Evolutionary conservation across 2,888 invertebrate species (phyloP), one percentile per base, ranked within the genome.

Genomic region (Dynastes tityus): DNA sequence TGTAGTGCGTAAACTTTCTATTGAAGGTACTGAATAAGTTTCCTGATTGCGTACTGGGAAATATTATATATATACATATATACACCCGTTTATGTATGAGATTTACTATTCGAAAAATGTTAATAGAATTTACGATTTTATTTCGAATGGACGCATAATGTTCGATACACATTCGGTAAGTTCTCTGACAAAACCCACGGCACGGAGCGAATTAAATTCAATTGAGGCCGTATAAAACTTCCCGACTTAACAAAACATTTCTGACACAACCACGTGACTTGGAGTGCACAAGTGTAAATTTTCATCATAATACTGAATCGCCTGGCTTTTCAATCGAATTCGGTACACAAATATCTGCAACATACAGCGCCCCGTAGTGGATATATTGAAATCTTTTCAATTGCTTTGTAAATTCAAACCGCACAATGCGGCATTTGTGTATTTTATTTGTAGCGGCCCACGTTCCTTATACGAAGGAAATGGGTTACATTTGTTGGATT

Each of bases 221-320:
- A 83, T 86, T 84, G 84, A 85, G 85, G 86, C 86, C 84, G 83
- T 86, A 84, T 85, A 83, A 87, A 87, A 87, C 86, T 87, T 86
- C 84, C 85, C 83, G 83, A 84, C 84, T 84, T 84, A 82, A 87
- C 86, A 87, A 87, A 86, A 84, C 86, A 81, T 85, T 85, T 84
- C 84, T 85, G 86, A 87, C 86, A 87, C 82, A 84, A 85, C 86
- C 87, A 87, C 87, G 86, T 86, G 88, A 87, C 88, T 88, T 88
- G 87, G 88, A 89, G 89, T 88, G 88, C 88, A 88, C 88, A 88
- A 88, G 88, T 89, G 89, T 89, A 88, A 89, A 89, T 89, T 89
- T 88, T 89, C 88, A 88, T 88, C 87, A 88, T 88, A 89, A 89
- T 88, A 84, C 86, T 84, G 87, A 88, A 88, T 87, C 87, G 87